Evolutionary conservation across 2,888 invertebrate species (phyloP), one percentile per base, ranked within the genome.

Genomic region (Cosmopolites sordidus): DNA sequence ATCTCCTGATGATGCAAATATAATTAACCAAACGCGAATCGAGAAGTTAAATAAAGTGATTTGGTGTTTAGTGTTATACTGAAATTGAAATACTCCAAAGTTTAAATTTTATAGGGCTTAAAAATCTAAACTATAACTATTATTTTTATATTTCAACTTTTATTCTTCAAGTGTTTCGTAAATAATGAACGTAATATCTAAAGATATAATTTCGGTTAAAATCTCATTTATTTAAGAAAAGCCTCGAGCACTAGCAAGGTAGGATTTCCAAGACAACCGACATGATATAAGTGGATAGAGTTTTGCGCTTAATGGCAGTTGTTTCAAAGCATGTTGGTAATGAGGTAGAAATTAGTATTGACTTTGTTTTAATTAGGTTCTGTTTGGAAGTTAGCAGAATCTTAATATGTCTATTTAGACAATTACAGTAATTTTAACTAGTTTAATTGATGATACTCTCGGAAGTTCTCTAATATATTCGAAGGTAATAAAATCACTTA

Each of bases 261-360:
- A 22, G 22, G 8, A 22, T 8, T 22, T 3, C 22, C 22, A 8
- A 22, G 22, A 22, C 22, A 22, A 22, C 22, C 22, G 22, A 22
- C 22, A 22, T 22, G 47, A 56, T 56, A 56, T 52, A 56, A 49
- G 56, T 50, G 48, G 54, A 48, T 33, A 39, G 39, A 51, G 50
- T 54, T 57, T 54, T 49, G 56, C 41, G 5, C 30, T 29, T 57
- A 54, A 57, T 54, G 57, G 57, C 48, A 54, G 51, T 57, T 50
- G 51, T 56, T 56, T 44, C 49, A 52, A 43, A 52, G 49, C 38
- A 39, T 15, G 16, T 38, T 43, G 43, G 48, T 57, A 57, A 57
- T 57, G 57, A 57, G 47, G 50, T 57, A 50, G 51, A 54, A 57
- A 57, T 57, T 54, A 57, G 53, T 57, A 57, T 57, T 57, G 57